Evolutionary conservation across 2,888 invertebrate species (phyloP).

Genomic region (Mythimna impura): DNA sequence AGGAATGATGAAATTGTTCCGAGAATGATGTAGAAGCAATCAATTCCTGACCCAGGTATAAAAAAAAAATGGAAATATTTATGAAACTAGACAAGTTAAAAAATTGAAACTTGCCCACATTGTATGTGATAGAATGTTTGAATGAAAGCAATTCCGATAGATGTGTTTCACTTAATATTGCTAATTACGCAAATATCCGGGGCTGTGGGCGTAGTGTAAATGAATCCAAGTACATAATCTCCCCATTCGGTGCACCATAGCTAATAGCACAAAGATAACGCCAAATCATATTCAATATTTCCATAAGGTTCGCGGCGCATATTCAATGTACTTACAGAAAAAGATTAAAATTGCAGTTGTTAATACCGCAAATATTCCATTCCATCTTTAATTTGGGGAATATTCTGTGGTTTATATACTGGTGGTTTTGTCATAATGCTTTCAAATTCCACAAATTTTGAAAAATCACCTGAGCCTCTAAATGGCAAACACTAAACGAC

Average conservation of each 20-base stretch:
- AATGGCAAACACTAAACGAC: not conserved
- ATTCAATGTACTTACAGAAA: not conserved
- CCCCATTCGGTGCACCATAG: conserved; percentile 35
- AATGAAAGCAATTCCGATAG: conserved; percentile 44
- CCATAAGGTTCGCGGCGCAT: not conserved
- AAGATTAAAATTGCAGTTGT: not conserved
- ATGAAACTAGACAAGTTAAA: conserved; percentile 50
- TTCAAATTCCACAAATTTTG: not conserved
- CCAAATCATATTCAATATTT: conserved; percentile 35
- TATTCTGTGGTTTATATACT: not conserved
- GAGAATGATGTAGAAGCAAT: conserved; percentile 31
- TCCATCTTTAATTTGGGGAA: conserved; percentile 1
- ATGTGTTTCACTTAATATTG: conserved; percentile 50
- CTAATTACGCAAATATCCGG: conserved; percentile 51
- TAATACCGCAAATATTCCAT: not conserved
- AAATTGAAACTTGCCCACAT: conserved; percentile 46
- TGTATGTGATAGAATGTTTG: conserved; percentile 49
- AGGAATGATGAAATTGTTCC: conserved; percentile 24
- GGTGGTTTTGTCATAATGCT: not conserved
- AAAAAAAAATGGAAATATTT: conserved; percentile 49
- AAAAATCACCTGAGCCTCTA: not conserved
- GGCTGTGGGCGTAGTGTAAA: conserved; percentile 37
- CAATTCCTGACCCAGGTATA: conserved; percentile 28
- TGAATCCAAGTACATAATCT: conserved; percentile 40
- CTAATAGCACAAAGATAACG: conserved; percentile 45